Base-by-base conservation (phyloP, 2,888 invertebrate species). In the Antitype chi region DNA sequence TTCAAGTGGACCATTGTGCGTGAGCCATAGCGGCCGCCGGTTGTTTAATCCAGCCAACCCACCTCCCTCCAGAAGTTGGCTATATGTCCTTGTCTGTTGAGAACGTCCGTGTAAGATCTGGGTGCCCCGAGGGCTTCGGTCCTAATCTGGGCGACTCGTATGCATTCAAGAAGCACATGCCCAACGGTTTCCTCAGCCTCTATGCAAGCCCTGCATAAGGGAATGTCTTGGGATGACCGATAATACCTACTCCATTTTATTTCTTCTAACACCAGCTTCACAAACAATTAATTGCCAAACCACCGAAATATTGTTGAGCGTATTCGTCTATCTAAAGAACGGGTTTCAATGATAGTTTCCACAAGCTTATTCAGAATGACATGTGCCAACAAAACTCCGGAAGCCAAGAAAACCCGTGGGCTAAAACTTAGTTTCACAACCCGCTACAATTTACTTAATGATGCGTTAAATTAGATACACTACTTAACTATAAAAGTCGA, bases 391-490 rank as follows among this genome's bases (percentile, higher is more conserved):
- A 60, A 75, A 71, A 69, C 55, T 76, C 70, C 78, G 84, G 85
- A 78, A 78, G 82, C 55, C 62, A 47, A 80, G 49, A 72, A 62
- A 78, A 73, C 13, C 32, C 75, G 84, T 84, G 85, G 85, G 75
- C 43, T 63, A 76, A 80, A 80, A 71, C 69, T 66, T 84, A 79
- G 77, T 86, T 87, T 85, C 75, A 72, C 69, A 83, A 83, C 67
- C 49, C 64, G 80, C 52, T 85, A 87, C 81, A 81, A 82, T 87
- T 87, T 72, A 88, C 74, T 81, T 84, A 88, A 88, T 87, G 84
- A 78, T 68, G 81, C 84, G 85, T 87, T 88, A 87, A 88, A 88
- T 85, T 84, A 82, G 87, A 80, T 82, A 85, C 81, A 84, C 84
- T 87, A 84, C 83, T 86, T 85, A 84, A 76, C 70, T 86, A 83